Conservation (phyloP, 2,888 invertebrate genomes). For the Drosophila sordidapex region DNA sequence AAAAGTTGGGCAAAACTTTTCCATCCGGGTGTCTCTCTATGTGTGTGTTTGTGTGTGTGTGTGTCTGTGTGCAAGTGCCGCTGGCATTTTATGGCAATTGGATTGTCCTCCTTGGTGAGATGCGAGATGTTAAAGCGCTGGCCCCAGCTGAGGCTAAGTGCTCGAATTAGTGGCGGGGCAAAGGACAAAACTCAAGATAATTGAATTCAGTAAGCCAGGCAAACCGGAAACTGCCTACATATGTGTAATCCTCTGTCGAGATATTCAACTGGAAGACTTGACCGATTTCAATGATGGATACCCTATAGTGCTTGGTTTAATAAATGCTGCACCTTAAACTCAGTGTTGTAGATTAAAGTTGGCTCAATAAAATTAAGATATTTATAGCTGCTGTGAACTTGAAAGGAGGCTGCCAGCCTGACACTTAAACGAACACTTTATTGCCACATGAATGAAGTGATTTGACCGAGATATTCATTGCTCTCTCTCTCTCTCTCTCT, state of each 20-base stretch:
- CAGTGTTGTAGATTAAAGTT: neutral
- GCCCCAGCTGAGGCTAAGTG: constrained; percentile 68
- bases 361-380: neutral
- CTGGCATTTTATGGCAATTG: constrained; percentile 69
- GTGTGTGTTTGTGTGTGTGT: constrained; percentile 15
- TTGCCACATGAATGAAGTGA: constrained; percentile 33
- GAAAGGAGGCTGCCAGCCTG: neutral
- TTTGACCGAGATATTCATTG: constrained; percentile 42
- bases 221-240: constrained; percentile 2
- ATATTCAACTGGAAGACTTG: neutral
- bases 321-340: neutral
- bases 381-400: neutral
- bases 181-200: constrained; percentile 40
- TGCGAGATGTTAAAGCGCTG: constrained; percentile 21
- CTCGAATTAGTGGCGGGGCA: constrained; percentile 57
- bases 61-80: constrained; percentile 46
- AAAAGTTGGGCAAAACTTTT: constrained; percentile 62
- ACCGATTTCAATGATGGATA: neutral
- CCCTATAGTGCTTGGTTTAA: neutral
- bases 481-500: neutral
- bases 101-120: constrained; percentile 40
- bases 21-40: constrained; percentile 17
- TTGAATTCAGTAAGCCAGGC: constrained; percentile 41
- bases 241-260: neutral
- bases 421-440: neutral